Evolutionary conservation across 1,140 invertebrate species (phyloP).

Genomic region (Drosophila grimshawi): DNA sequence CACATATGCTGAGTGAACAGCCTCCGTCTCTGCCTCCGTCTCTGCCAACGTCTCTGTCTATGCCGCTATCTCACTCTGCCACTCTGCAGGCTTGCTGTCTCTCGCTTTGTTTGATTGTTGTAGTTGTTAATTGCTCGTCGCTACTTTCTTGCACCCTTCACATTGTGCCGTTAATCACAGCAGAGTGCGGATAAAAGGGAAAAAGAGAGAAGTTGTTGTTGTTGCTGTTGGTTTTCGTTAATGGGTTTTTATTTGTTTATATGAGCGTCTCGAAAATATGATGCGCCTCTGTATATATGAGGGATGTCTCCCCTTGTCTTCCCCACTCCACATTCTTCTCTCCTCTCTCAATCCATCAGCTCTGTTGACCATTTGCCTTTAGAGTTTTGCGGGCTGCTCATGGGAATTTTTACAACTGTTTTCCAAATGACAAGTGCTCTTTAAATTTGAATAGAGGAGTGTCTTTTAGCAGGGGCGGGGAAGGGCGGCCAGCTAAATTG

Average conservation of each 20-base stretch:
- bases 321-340: neutral
- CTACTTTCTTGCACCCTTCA: slow-evolving; percentile 75
- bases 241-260: slow-evolving; percentile 83
- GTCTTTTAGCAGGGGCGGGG: neutral
- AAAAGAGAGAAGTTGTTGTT: slow-evolving; percentile 35
- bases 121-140: slow-evolving; percentile 79
- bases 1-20: slow-evolving; percentile 31
- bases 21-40: neutral
- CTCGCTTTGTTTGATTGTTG: slow-evolving; percentile 64
- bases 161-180: slow-evolving; percentile 66
- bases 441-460: slow-evolving; percentile 4
- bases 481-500: slow-evolving; percentile 2
- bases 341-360: neutral
- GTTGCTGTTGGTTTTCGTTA: slow-evolving; percentile 74
- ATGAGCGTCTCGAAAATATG: slow-evolving; percentile 51
- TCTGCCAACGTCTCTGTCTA: neutral
- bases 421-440: slow-evolving; percentile 70
- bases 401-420: slow-evolving; percentile 77
- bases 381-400: slow-evolving; percentile 32
- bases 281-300: slow-evolving; percentile 50
- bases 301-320: slow-evolving; percentile 41
- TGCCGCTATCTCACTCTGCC: neutral
- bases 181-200: slow-evolving; percentile 19
- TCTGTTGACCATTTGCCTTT: slow-evolving; percentile 42
- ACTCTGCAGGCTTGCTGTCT: neutral